Conservation (phyloP, 2,113 vertebrate species). For the Balaenoptera acutorostrata region DNA sequence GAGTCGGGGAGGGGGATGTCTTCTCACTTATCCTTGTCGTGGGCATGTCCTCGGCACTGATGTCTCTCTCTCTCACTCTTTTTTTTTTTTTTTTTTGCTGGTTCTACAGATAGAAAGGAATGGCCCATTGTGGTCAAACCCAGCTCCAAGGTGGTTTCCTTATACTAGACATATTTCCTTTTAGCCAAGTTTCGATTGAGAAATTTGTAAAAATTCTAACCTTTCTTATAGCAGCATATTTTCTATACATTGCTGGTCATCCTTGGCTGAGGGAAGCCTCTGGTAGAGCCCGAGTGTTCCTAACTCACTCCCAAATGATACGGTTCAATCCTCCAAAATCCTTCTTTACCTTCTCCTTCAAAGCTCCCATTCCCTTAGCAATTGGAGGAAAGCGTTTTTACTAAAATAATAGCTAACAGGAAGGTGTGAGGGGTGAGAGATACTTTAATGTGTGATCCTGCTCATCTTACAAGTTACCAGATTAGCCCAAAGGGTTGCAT, state of each 20-base stretch:
- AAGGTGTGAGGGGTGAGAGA: neutral
- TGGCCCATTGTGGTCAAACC: no score
- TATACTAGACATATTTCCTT: neutral
- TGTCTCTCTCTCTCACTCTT: neutral
- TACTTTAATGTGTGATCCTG: no score
- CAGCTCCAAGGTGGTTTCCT: neutral
- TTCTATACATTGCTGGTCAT: neutral
- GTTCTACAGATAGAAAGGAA: neutral
- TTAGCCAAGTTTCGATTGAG: neutral
- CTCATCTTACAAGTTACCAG: neutral
- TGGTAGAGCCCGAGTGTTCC: rapidly evolving
- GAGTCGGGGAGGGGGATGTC: neutral
- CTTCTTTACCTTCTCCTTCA: neutral
- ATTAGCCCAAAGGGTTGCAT: neutral
- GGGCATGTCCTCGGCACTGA: rapidly evolving
- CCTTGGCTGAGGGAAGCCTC: neutral
- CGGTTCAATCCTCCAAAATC: neutral
- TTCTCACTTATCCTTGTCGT: no score
- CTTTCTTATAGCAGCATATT: neutral
- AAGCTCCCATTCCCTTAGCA: neutral
- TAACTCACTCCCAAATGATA: neutral
- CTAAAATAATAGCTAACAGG: neutral
- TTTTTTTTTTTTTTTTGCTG: neutral
- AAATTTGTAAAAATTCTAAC: neutral
- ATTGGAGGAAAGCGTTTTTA: neutral